Evolutionary conservation across 92 coral and sea anemone genomes (phyloP).

Genomic region (Heteractis magnifica): DNA sequence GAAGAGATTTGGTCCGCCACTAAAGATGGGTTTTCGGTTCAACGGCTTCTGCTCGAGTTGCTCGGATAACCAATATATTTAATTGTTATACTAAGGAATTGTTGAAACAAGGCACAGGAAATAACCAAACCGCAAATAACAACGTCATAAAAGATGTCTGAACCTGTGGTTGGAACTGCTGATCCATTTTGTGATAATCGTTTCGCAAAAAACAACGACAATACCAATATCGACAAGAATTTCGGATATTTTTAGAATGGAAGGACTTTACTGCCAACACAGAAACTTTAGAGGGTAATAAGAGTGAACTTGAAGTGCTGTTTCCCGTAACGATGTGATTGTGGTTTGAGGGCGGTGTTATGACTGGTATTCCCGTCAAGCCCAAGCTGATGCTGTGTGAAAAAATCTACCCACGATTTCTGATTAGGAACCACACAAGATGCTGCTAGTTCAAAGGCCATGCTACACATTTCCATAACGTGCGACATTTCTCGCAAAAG

Average conservation of each 20-base stretch:
- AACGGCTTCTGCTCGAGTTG: not conserved
- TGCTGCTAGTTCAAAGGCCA: conserved; percentile 28
- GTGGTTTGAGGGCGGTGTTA: not conserved
- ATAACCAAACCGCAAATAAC: not conserved
- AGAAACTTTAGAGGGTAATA: not conserved
- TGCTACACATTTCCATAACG: not conserved
- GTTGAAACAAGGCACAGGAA: not conserved
- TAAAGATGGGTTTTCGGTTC: not conserved
- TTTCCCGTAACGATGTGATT: not conserved
- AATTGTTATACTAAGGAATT: not conserved
- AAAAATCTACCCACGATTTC: not conserved
- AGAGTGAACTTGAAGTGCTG: not conserved
- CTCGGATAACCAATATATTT: not conserved
- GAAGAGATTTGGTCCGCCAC: not conserved
- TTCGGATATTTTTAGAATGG: not conserved
- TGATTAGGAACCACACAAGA: not conserved
- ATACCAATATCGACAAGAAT: not conserved
- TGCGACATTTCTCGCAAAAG: not conserved
- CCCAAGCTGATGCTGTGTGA: not conserved
- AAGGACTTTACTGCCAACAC: not conserved
- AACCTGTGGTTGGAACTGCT: not conserved
- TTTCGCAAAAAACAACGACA: not conserved
- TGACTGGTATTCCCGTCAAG: not conserved
- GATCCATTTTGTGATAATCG: not conserved
- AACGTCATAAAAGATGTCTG: not conserved